Evolutionary conservation across 2,888 invertebrate species (phyloP), one percentile per base, ranked within the genome.

Genomic region (Hybos culiciformis): DNA sequence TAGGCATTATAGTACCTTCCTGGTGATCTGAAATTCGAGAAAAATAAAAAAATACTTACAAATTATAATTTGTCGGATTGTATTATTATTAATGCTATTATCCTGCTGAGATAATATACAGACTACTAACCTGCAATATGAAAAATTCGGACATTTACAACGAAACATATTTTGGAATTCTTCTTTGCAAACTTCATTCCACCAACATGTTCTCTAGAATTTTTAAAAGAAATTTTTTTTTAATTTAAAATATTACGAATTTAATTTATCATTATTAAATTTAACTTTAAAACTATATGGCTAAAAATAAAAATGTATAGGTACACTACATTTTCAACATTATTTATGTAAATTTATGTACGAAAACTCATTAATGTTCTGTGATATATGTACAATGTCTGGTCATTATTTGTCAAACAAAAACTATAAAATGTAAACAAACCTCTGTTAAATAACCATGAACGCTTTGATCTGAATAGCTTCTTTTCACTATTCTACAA

Each of bases 171-270:
- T 80, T 66, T 87, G 86, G 59, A 90, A 90, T 65, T 90, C 90
- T 61, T 88, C 87, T 60, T 91, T 90, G 69, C 90, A 91, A 15
- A 87, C 79, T 70, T 91, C 90, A 63, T 88, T 90, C 84, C 87
- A 88, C 86, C 87, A 90, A 64, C 90, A 90, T 40, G 84, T 87
- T 61, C 90, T 77, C 90, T 88, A 62, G 39, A 70, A 68, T 47
- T 40, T 32, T 43, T 34, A 43, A n/a, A n/a, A n/a, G n/a, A n/a
- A 49, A 44, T 38, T 26, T 24, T 36, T 39, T 23, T 33, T 36
- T 33, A 34, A 20, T 45, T 23, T 44, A 43, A 3, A 32, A 36
- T 26, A 6, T 32, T 11, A 29, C 2, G 4, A 3, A 19, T 34
- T 11, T n/a, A 9, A 5, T 14, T 32, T n/a, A 6, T 32, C 18